Evolutionary conservation across 2,113 vertebrate species (phyloP), one percentile per base, ranked within the genome.

Genomic region (Myrmophylax atrothorax): DNA sequence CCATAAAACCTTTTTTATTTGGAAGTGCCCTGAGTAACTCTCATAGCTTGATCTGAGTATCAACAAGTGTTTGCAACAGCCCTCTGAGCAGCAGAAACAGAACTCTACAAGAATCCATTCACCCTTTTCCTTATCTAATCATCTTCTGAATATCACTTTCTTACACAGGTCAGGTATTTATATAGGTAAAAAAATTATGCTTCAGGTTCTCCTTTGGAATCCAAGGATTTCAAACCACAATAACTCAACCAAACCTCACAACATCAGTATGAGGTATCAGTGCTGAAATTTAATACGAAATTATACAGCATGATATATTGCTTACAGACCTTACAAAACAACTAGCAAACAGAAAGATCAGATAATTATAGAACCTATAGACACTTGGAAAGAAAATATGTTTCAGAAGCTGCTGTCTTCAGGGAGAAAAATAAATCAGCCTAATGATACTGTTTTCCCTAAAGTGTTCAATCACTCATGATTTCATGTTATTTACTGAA

Each of bases 401-500:
- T 59, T 90, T 84, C 53, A 89, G 83, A 87, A 93, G 52, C 60
- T 63, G 47, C 47, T 78, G 69, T 84, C 90, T 84, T 92, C n/a
- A 52, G 56, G 47, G 56, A 88, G 79, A 77, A 84, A 93, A 96
- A 81, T 63, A 90, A 87, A 89, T 93, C 86, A 89, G 75, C 44
- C n/a, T 81, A 84, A 93, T 63, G 42, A 74, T 76, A 89, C 50
- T 58, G 50, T 66, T 94, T 90, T 75, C 83, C 56, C n/a, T 60
- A 12, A 80, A 90, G 69, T 77, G 38, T 88, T 92, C 90, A 55
- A 64, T 92, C 83, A 83, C 78, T 68, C 62, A 77, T 60, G 44
- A 38, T 89, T 85, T 90, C 62, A 69, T 58, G 70, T 82, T 91
- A 93, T 85, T 94, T 95, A 94, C 35, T 69, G 68, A 90, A 87